phyloP scores from a whole-genome alignment of 1,140 invertebrate genomes.

The Fopius arisanus region DNA sequence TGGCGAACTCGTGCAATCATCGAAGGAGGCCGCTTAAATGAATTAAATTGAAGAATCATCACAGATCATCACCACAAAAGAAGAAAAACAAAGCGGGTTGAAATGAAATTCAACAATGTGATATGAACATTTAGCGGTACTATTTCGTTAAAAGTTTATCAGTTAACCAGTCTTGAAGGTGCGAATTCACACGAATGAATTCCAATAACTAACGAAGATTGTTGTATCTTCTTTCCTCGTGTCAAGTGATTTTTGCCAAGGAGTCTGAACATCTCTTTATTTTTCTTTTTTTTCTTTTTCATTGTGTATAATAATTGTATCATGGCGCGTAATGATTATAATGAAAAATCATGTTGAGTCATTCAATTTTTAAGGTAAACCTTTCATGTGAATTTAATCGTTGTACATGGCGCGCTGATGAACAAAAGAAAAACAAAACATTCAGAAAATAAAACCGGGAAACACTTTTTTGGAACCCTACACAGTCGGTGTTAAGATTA shows the following conservation, averaged over 20 bases:
- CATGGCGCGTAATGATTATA: neutral
- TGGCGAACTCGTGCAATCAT: conserved; percentile 77
- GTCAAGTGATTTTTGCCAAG: conserved; percentile 29
- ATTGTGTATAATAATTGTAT: conserved; percentile 6
- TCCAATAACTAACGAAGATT: conserved; percentile 5
- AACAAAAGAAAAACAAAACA: neutral
- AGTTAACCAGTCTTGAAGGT: conserved; percentile 33
- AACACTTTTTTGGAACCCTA: conserved; percentile 26
- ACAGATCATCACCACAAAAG: neutral
- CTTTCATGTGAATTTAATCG: conserved; percentile 4
- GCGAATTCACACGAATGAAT: conserved; percentile 27
- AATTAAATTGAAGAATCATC: conserved; percentile 10
- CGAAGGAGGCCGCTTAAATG: conserved; percentile 58
- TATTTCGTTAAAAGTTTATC: conserved; percentile 48
- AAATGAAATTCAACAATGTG: conserved; percentile 55
- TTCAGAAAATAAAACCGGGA: neutral
- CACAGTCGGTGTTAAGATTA: conserved; percentile 44
- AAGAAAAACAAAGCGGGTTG: neutral
- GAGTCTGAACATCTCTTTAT: neutral
- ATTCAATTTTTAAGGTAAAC: neutral
- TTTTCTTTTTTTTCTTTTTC: neutral
- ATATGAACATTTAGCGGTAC: conserved; percentile 62
- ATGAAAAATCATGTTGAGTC: neutral
- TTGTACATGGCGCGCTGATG: neutral
- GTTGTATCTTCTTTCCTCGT: conserved; percentile 7